Evolutionary conservation across 2,113 vertebrate species (phyloP).

Genomic region (Ahaetulla prasina): DNA sequence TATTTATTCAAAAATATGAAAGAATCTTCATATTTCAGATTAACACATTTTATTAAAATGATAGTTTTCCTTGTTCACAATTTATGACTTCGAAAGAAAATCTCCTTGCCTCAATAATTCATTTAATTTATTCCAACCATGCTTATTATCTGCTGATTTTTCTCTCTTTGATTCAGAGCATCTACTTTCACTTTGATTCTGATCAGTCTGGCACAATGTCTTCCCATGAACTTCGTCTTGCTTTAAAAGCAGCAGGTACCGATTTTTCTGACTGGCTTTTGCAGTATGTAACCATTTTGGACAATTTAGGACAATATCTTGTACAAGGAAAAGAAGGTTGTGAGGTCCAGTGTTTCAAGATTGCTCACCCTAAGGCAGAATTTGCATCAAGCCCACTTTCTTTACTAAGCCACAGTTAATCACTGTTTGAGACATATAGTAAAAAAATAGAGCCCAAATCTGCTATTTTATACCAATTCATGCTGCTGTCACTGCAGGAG

Average conservation of each 20-base stretch:
- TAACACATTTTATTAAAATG: neutral
- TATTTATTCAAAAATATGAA: neutral
- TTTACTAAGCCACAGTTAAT: neutral
- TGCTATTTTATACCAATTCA: neutral
- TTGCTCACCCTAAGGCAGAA: neutral
- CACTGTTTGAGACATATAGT: neutral
- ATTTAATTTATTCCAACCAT: neutral
- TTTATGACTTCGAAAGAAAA: neutral
- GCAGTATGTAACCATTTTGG: neutral
- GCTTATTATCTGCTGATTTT: neutral
- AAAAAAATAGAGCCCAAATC: neutral
- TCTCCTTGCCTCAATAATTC: neutral
- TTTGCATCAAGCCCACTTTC: neutral
- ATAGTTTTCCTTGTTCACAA: neutral
- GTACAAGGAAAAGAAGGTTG: too few relatives aligned
- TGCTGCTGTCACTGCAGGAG: neutral
- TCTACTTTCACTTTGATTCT: conserved; percentile 83
- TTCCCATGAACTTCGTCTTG: conserved; percentile 86
- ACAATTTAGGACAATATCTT: neutral
- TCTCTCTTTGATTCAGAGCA: conserved; percentile 66
- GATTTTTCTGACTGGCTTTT: neutral
- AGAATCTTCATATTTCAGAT: neutral
- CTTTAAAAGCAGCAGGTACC: conserved; percentile 84
- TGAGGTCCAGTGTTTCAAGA: too few relatives aligned
- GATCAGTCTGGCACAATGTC: conserved; percentile 90